Evolutionary conservation across 2,113 vertebrate genomes (phyloP).

Genomic region (Gobio gobio): DNA sequence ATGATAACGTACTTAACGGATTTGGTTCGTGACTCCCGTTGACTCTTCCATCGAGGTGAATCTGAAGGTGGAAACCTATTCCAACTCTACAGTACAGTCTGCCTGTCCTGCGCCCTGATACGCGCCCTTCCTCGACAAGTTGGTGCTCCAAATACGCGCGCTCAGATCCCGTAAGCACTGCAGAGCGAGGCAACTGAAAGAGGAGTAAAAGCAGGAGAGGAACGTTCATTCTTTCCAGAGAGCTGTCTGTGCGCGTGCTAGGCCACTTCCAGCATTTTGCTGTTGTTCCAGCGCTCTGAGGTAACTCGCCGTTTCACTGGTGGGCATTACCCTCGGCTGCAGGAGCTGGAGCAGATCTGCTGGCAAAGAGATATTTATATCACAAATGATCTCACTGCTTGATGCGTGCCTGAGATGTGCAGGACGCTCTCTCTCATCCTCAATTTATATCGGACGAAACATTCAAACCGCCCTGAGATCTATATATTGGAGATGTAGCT

Average conservation of each 20-base stretch:
- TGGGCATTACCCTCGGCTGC: constrained; percentile 69
- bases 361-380: constrained; percentile 90
- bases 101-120: constrained; percentile 89
- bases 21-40: constrained; percentile 92
- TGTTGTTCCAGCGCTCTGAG: constrained; percentile 62
- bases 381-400: constrained; percentile 87
- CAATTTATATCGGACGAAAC: constrained; percentile 67
- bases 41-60: constrained; percentile 93
- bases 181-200: constrained; percentile 77
- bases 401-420: constrained; percentile 76
- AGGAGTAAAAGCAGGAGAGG: constrained; percentile 79
- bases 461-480: constrained; percentile 58
- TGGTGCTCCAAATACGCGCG: constrained; percentile 72
- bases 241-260: constrained; percentile 68
- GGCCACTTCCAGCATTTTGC: constrained; percentile 76
- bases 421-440: constrained; percentile 74
- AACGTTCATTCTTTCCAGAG: constrained; percentile 86
- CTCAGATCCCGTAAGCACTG: constrained; percentile 69
- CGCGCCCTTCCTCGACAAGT: constrained; percentile 65
- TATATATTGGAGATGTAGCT: not conserved
- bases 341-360: constrained; percentile 69
- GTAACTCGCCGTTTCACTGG: constrained; percentile 58
- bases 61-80: constrained; percentile 97
- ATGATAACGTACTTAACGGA: constrained; percentile 86
- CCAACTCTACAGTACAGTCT: constrained; percentile 93